Evolutionary conservation across 2,888 invertebrate genomes (phyloP).

Genomic region (Callinectes sapidus): DNA sequence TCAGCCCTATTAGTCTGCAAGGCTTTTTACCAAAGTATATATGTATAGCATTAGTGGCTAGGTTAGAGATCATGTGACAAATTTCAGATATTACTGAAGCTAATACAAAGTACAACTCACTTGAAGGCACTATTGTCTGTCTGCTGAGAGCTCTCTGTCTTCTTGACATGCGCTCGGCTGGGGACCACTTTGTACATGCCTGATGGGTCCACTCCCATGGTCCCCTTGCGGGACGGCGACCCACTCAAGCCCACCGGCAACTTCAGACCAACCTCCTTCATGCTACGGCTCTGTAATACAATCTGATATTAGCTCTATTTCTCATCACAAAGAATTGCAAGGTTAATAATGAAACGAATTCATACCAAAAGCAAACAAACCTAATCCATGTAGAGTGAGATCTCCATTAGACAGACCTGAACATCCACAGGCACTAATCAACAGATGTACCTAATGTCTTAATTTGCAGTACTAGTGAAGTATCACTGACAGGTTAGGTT

Average conservation of each 20-base stretch:
- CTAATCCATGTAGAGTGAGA: no score
- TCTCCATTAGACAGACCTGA: no score
- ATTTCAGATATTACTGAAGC: neutral
- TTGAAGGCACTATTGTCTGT: constrained; percentile 79
- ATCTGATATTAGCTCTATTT: neutral
- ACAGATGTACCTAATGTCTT: no score
- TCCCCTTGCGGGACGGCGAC: constrained; percentile 60
- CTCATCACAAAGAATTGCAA: neutral
- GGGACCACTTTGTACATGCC: constrained; percentile 73
- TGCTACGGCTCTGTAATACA: constrained; percentile 61
- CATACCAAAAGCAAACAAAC: neutral
- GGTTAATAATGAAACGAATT: neutral
- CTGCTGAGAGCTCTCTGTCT: constrained; percentile 79
- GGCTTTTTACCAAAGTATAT: neutral
- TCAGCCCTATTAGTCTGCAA: neutral
- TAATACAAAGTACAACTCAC: constrained; percentile 66
- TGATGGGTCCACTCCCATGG: constrained; percentile 70
- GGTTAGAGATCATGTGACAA: constrained; percentile 12
- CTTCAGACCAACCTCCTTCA: constrained; percentile 72
- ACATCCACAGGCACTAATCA: no score
- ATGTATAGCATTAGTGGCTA: constrained; percentile 16
- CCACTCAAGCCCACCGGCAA: constrained; percentile 72
- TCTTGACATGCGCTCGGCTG: constrained; percentile 75
- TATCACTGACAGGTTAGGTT: no score
- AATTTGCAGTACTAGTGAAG: no score